These are phyloP conservation scores for Limnodromus scolopaceus DNA, from an alignment of 2,797 vertebrate genomes.

Conservation along the genomic window DNA sequence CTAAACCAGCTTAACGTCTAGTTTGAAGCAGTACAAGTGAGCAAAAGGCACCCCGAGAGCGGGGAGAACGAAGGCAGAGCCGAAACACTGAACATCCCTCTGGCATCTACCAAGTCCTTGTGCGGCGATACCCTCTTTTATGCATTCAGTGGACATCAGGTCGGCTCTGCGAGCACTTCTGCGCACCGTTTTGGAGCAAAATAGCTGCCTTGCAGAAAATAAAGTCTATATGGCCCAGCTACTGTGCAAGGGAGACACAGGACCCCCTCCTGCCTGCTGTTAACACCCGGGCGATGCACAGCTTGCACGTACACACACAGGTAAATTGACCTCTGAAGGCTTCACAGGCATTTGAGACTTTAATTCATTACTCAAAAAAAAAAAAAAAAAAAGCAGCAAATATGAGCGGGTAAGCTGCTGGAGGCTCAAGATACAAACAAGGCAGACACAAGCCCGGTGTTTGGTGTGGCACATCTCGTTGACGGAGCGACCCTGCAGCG, in stretches of 20 bases:
- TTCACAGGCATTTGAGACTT: background rate
- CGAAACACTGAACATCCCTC: background rate
- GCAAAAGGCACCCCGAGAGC: background rate
- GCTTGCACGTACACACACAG: background rate
- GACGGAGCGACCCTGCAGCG: fast-evolving
- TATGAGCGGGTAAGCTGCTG: background rate
- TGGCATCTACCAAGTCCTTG: background rate
- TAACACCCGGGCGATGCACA: background rate
- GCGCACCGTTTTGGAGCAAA: background rate
- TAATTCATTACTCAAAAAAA: background rate
- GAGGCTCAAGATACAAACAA: background rate
- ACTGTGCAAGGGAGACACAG: fast-evolving
- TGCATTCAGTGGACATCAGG: background rate
- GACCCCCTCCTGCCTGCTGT: background rate
- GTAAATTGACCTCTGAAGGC: background rate
- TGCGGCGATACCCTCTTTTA: background rate
- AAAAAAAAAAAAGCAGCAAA: background rate
- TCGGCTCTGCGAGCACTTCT: background rate
- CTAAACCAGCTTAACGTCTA: background rate
- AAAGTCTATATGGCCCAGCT: background rate
- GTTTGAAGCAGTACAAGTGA: background rate
- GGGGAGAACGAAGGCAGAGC: background rate
- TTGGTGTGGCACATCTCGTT: fast-evolving
- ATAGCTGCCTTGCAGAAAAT: background rate
- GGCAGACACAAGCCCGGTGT: background rate